Conservation (phyloP, 1,140 invertebrate species). For the Habropoda laboriosa region DNA sequence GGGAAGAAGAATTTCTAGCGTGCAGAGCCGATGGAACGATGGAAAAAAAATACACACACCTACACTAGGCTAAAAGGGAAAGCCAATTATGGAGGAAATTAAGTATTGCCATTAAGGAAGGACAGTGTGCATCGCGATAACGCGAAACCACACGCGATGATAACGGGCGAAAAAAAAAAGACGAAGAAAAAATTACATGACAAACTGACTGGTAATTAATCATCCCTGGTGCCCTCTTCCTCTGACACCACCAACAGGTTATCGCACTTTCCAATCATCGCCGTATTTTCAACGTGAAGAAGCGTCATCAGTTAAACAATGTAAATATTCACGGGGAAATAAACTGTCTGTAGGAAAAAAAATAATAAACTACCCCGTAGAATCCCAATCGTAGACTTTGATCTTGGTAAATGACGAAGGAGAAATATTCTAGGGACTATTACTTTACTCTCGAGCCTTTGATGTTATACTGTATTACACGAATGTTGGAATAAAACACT, state of each 20-base stretch:
- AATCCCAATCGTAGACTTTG: not conserved
- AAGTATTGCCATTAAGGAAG: slow-evolving; percentile 26
- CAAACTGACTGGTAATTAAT: slow-evolving; percentile 28
- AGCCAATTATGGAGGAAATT: slow-evolving; percentile 24
- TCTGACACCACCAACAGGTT: not conserved
- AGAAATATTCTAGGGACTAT: too few species aligned
- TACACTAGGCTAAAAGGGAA: not conserved
- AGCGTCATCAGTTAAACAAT: not conserved
- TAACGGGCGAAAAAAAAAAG: not conserved
- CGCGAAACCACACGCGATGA: not conserved
- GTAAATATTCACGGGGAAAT: not conserved
- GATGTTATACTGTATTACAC: too few species aligned
- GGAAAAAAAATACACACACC: not conserved
- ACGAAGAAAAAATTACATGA: slow-evolving; percentile 11
- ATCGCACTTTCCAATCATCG: not conserved
- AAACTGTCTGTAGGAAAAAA: not conserved
- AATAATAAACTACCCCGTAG: not conserved
- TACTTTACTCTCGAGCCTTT: too few species aligned
- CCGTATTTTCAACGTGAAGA: not conserved
- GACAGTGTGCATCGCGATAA: slow-evolving; percentile 31
- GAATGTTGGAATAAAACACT: too few species aligned
- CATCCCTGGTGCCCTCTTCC: not conserved
- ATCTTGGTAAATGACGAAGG: too few species aligned
- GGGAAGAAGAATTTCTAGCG: not conserved
- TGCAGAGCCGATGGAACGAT: not conserved